These are phyloP conservation scores for Simalia tracyae DNA, from an alignment of 2,797 vertebrate species.

Conservation along the genomic window DNA sequence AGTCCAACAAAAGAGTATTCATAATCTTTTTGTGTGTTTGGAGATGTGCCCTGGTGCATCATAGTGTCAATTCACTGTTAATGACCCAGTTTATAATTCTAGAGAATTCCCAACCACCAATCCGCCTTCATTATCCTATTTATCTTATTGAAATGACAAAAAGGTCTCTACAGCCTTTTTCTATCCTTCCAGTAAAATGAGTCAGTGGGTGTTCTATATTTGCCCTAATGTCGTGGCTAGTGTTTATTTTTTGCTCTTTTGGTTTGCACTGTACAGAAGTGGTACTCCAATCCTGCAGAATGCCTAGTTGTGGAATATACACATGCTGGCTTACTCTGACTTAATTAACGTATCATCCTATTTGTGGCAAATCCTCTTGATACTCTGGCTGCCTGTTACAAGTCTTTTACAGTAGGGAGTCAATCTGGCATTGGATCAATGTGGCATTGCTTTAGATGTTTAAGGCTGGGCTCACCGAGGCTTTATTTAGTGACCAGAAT, in stretches of 20 bases:
- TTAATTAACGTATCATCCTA: background rate
- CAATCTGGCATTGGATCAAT: background rate
- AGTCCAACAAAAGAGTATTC: conserved; percentile 55
- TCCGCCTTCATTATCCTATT: conserved; percentile 54
- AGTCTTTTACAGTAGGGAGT: background rate
- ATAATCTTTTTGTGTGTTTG: conserved; percentile 56
- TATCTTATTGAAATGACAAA: conserved; percentile 43
- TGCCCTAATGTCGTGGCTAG: conserved; percentile 20
- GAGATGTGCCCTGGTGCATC: conserved; percentile 38
- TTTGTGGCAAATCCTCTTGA: background rate
- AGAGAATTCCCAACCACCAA: conserved; percentile 38
- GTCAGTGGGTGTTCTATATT: conserved; percentile 50
- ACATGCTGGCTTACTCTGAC: background rate
- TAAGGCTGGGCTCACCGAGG: background rate
- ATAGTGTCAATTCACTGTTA: conserved; percentile 54
- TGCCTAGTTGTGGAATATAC: background rate
- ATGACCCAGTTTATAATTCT: conserved; percentile 41
- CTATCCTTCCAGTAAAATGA: conserved; percentile 37
- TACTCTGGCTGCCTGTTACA: background rate
- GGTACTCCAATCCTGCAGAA: background rate
- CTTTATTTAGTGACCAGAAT: background rate
- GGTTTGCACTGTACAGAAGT: background rate
- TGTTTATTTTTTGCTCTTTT: background rate
- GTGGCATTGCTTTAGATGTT: background rate
- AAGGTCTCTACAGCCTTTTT: conserved; percentile 45